These are phyloP conservation scores for Patella depressa DNA, from an alignment of 2,888 invertebrate genomes.

Conservation along the genomic window DNA sequence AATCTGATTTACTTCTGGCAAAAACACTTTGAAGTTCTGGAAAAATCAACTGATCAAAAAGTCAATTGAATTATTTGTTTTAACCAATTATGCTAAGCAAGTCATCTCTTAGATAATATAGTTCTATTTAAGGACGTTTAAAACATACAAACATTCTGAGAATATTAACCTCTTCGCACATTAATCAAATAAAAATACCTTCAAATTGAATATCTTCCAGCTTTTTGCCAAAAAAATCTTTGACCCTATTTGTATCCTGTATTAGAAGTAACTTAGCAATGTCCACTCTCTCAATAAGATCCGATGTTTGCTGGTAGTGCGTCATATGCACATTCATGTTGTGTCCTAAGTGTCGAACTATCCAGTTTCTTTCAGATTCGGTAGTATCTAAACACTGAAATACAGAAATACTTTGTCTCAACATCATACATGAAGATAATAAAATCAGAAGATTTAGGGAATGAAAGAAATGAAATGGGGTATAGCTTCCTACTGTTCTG, in stretches of 20 bases:
- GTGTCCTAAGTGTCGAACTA: slow-evolving; percentile 29
- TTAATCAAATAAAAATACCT: slow-evolving; percentile 3
- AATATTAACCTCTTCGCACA: no score
- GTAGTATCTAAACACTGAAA: slow-evolving; percentile 26
- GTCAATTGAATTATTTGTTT: no score
- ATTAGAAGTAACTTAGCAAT: slow-evolving; percentile 15
- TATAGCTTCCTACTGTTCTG: no score
- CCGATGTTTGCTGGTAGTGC: slow-evolving; percentile 19
- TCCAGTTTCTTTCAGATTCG: slow-evolving; percentile 32
- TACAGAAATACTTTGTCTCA: neutral
- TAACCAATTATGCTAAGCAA: no score
- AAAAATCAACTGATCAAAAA: no score
- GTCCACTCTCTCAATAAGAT: slow-evolving; percentile 14
- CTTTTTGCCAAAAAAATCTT: slow-evolving; percentile 13
- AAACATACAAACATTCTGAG: no score
- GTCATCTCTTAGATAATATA: neutral
- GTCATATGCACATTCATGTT: slow-evolving; percentile 14
- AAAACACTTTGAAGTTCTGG: no score
- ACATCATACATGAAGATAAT: neutral
- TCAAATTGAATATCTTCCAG: slow-evolving; percentile 25
- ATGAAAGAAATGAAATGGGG: no score
- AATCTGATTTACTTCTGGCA: no score
- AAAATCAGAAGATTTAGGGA: neutral
- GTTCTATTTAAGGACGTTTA: neutral
- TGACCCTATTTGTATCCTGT: slow-evolving; percentile 13